Evolutionary conservation across 1,140 invertebrate species (phyloP).

Genomic region (Magallana gigas): DNA sequence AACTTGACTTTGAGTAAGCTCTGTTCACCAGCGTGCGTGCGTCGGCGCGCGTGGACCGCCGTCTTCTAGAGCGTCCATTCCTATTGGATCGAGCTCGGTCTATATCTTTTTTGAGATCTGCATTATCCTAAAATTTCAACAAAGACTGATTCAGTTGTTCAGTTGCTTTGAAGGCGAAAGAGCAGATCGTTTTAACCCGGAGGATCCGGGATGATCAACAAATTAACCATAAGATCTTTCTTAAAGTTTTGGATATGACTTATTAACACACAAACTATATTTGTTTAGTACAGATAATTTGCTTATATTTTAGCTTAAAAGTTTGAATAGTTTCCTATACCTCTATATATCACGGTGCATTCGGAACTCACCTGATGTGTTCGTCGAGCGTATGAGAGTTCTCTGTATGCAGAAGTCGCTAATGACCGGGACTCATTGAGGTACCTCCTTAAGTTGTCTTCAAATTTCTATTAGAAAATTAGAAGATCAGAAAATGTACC

Average conservation of each 20-base stretch:
- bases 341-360: no score
- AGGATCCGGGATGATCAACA: no score
- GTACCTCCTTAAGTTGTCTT: background rate
- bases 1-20: background rate
- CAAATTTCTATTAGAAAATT: background rate
- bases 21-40: background rate
- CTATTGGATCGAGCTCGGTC: background rate
- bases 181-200: no score
- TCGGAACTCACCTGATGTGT: background rate
- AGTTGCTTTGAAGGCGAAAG: no score
- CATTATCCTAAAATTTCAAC: background rate
- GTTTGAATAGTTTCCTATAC: no score
- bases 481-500: no score
- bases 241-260: no score
- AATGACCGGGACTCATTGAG: background rate
- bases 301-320: no score
- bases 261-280: no score
- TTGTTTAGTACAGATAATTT: no score
- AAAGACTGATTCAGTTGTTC: no score
- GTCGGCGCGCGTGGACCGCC: background rate
- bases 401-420: slow-evolving; percentile 1
- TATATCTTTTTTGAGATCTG: background rate
- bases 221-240: no score
- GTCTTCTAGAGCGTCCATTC: background rate
- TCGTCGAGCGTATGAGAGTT: background rate